phyloP scores from a whole-genome alignment of 2,797 vertebrate species.

The Diceros bicornis region DNA sequence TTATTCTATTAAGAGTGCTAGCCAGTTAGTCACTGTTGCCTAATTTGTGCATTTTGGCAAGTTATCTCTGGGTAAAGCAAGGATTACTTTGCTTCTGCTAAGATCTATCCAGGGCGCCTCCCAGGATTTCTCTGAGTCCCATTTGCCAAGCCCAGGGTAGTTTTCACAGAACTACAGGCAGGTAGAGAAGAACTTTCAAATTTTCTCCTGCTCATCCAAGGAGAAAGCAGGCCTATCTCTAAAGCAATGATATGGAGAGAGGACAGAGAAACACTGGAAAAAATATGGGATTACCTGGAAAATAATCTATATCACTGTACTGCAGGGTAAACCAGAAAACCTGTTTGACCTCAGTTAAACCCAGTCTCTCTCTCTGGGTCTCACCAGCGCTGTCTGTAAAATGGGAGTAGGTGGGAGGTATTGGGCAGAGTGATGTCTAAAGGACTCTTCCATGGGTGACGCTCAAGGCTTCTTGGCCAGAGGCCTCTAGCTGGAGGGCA shows the following conservation, averaged over 20 bases:
- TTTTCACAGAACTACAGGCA: not conserved
- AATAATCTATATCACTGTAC: not conserved
- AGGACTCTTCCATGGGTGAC: not conserved
- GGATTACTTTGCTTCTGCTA: not conserved
- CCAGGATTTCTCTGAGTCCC: not conserved
- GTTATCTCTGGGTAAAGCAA: not conserved
- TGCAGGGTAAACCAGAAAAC: not conserved
- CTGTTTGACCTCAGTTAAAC: not conserved
- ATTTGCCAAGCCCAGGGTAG: not conserved
- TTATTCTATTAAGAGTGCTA: not conserved
- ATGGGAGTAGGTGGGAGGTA: not conserved
- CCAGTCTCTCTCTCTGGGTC: not conserved
- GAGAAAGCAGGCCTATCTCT: not conserved
- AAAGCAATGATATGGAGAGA: not conserved
- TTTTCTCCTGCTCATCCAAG: not conserved
- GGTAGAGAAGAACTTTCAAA: not conserved
- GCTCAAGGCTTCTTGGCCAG: not conserved
- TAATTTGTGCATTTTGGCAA: slow-evolving; percentile 5
- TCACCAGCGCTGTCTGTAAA: not conserved
- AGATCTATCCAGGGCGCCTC: not conserved
- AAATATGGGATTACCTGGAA: not conserved
- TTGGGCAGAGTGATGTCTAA: not conserved
- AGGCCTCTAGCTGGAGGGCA: not conserved
- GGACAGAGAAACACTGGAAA: not conserved
- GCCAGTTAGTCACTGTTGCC: not conserved